Evolutionary conservation across 2,888 invertebrate genomes (phyloP), one percentile per base, ranked within the genome.

Genomic region (Agriopis leucophaearia): DNA sequence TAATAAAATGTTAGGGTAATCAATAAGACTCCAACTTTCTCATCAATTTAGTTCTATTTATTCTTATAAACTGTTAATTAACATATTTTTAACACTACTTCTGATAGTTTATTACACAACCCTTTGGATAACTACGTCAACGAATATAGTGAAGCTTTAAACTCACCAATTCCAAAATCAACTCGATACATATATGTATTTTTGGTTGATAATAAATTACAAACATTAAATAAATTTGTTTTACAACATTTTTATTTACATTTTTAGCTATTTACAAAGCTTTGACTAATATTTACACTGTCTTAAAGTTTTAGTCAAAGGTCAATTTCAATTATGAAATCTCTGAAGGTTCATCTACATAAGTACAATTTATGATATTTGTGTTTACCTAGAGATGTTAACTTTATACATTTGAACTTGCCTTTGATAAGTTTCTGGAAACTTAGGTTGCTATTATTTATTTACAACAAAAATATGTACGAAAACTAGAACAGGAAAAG

Each of bases 41-140:
- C 79, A 79, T 79, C 71, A 73, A 84, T 87, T 87, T 85, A 87
- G 85, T 86, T 80, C 88, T 89, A 89, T 79, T 86, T 84, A 82
- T 90, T 69, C 64, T 70, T 91, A 91, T 86, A 91, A 92, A 91
- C 86, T 81, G 80, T 89, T 88, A 88, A 84, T 82, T 91, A 91
- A 90, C 88, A 88, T 88, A 86, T 80, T 87, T n/a, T 85, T 84
- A 84, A 86, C 88, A 85, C 87, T 91, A 92, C 88, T 78, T 86
- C 80, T 91, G 89, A 92, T 92, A 92, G 85, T 89, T 89, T 85
- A 88, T 87, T 90, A 92, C 92, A 92, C 92, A 92, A 92, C 92
- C 92, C 85, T 91, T 90, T 89, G 85, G 77, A 87, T 88, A 83
- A 80, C 89, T 91, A 92, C 91, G 81, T 81, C 82, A 63, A 71